These are phyloP conservation scores for Cyphomyrmex costatus DNA, from an alignment of 1,140 invertebrate species.

Conservation along the genomic window DNA sequence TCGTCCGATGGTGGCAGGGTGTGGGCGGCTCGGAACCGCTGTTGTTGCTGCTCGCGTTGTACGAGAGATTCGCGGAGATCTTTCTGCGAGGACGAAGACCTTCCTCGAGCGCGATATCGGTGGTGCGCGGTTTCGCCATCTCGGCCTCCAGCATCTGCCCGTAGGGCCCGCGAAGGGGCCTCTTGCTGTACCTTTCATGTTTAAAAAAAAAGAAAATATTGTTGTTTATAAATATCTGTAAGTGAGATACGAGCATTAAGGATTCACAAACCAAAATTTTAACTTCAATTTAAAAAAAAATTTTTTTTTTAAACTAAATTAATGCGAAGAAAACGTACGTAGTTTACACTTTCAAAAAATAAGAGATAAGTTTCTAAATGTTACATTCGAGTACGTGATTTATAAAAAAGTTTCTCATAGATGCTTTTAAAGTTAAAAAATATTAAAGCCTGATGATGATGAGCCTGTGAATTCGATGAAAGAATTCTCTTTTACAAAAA, in stretches of 20 bases:
- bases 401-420: not conserved
- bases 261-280: not conserved
- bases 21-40: conserved; percentile 82
- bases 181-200: conserved; percentile 90
- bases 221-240: not conserved
- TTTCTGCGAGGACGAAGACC: conserved; percentile 81
- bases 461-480: not conserved
- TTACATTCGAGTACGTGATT: not conserved
- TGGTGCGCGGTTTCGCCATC: conserved; percentile 90
- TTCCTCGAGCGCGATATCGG: conserved; percentile 80
- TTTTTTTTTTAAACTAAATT: not conserved
- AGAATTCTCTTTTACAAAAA: not conserved
- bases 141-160: conserved; percentile 94
- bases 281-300: too few species aligned
- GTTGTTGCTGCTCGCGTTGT: conserved; percentile 80
- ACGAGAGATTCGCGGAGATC: conserved; percentile 83
- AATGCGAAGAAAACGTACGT: not conserved
- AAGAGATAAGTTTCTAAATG: not conserved
- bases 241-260: not conserved
- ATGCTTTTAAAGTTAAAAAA: not conserved
- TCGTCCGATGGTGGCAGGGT: conserved; percentile 91
- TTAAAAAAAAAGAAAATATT: not conserved
- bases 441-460: not conserved
- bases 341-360: not conserved
- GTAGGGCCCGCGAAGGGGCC: conserved; percentile 92